Base-by-base conservation (phyloP, 1,140 invertebrate species). In the Panagrolaimus sp. region DNA sequence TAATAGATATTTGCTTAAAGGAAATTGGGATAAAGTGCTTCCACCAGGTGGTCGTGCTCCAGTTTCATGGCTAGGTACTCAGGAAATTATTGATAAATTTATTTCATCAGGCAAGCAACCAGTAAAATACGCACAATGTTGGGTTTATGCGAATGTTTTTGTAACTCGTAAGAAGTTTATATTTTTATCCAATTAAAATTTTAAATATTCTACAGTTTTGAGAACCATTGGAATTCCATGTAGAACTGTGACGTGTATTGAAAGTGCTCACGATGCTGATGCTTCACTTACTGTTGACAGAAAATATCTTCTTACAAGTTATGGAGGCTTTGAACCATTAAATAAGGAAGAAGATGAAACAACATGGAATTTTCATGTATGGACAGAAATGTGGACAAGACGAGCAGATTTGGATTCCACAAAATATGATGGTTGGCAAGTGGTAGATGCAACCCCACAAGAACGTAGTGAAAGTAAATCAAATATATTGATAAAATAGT, bases 321-420 rank as follows among this genome's bases (percentile, higher is more conserved):
- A 57, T 20, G 51, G 51, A 13, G 16, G 20, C 9, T n/a, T 20
- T 13, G 16, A 20, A 23, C 27, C n/a, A 8, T 57, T 13, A 20
- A 16, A 27, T 11, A 57, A 16, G 1, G 20, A 20, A 11, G n/a
- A 27, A 57, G 9, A 16, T 57, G 11, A 11, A 57, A 57, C 20
- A 57, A 11, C 51, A 16, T 57, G 51, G 51, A 57, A 57, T 20
- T 57, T 57, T 27, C 51, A 57, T 27, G 51, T 57, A 14, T 57
- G 51, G 51, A 27, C 27, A 20, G 51, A 57, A 57, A 11, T 27
- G 9, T 57, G 51, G 51, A 25, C 27, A 20, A 11, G 51, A 11
- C 51, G 51, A 11, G 14, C 51, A 5, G 51, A 57, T 16, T 25
- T n/a, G n/a, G n/a, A 11, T 16, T 11, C 51, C 5, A 16, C 20